Evolutionary conservation across 2,113 vertebrate species (phyloP).

Genomic region (Bubalus kerabau): DNA sequence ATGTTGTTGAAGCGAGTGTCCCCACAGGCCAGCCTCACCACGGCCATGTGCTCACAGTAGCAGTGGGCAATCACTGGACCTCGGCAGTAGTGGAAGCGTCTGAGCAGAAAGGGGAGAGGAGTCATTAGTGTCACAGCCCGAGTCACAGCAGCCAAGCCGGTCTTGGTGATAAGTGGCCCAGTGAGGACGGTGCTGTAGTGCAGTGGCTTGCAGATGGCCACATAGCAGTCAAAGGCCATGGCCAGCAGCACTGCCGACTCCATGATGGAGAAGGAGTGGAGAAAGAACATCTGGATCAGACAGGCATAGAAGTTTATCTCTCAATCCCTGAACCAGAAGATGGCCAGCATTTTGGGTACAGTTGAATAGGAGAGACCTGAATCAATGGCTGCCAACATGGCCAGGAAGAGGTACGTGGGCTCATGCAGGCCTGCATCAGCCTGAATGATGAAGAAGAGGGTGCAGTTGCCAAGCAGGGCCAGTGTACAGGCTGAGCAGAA

Average conservation of each 20-base stretch:
- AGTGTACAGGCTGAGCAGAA: conserved; percentile 68
- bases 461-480: conserved; percentile 55
- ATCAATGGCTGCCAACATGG: conserved; percentile 66
- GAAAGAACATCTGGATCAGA: conserved; percentile 73
- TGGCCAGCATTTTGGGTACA: conserved; percentile 68
- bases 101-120: conserved; percentile 62
- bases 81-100: conserved; percentile 47
- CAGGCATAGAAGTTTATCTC: conserved; percentile 68
- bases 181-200: conserved; percentile 41
- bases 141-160: conserved; percentile 22
- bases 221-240: conserved; percentile 73
- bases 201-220: conserved; percentile 57
- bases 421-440: conserved; percentile 67
- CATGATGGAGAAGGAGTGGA: conserved; percentile 70
- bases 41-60: conserved; percentile 70
- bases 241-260: conserved; percentile 69
- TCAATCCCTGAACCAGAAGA: conserved; percentile 61
- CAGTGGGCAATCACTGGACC: conserved; percentile 52
- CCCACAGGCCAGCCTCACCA: conserved; percentile 66
- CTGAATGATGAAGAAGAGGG: conserved; percentile 64
- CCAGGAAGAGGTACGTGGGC: conserved; percentile 77
- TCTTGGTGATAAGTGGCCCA: conserved; percentile 1
- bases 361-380: conserved; percentile 64
- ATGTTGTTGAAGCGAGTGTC: conserved; percentile 64
- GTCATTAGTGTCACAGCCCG: conserved; percentile 46